Evolutionary conservation across 1,140 invertebrate species (phyloP).

Genomic region (Palaemon carinicauda): DNA sequence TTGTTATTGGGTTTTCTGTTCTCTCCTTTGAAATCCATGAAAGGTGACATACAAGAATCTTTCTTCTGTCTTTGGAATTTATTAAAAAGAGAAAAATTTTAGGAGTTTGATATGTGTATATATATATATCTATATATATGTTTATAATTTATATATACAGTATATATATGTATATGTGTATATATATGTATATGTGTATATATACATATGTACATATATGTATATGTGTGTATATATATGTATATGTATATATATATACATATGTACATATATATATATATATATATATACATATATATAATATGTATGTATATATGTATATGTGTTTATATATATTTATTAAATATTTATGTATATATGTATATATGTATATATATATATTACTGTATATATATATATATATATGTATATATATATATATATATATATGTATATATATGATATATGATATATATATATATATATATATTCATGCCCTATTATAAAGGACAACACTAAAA

Average conservation of each 20-base stretch:
- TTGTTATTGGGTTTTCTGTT: background rate
- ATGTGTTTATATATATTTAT: background rate
- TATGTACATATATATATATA: background rate
- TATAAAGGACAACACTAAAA: too few species aligned
- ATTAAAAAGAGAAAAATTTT: background rate
- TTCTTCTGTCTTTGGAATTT: background rate
- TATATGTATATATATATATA: too few species aligned
- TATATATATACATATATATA: background rate
- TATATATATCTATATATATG: conserved; percentile 23
- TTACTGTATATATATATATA: too few species aligned
- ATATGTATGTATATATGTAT: background rate
- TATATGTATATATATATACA: background rate
- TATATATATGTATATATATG: too few species aligned
- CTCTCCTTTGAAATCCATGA: background rate
- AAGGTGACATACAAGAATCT: background rate
- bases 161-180: conserved; percentile 16
- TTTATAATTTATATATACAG: too few species aligned
- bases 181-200: background rate
- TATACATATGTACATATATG: background rate
- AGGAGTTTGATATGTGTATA: background rate
- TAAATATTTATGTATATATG: background rate
- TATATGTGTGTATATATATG: background rate
- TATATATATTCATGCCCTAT: too few species aligned
- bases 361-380: background rate
- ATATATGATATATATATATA: too few species aligned